Percentiles rank a stretch among this genome's conserved stretches.
Evolutionary conservation across 2,797 vertebrate species (phyloP).

Genomic region (Cichlasoma orientale): DNA sequence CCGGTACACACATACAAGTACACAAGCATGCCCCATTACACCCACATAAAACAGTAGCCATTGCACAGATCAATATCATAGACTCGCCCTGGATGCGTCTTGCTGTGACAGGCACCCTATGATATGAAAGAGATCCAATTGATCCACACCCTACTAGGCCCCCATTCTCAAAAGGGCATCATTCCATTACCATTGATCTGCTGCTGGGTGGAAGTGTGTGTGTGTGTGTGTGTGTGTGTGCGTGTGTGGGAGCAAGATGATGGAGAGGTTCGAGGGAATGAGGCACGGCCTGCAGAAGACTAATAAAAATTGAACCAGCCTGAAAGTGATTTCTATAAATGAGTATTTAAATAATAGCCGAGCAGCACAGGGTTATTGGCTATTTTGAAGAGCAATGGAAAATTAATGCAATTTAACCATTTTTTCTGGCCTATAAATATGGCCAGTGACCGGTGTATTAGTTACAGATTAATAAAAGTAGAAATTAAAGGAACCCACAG

Average conservation of each 20-base stretch:
- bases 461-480: conserved; percentile 72
- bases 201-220: conserved; percentile 17
- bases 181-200: conserved; percentile 95
- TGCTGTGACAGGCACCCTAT: conserved; percentile 80
- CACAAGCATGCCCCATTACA: conserved; percentile 57
- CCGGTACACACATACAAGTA: conserved; percentile 15
- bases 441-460: conserved; percentile 70
- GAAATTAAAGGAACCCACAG: conserved; percentile 63
- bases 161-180: conserved; percentile 93
- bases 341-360: conserved; percentile 83
- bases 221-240: conserved; percentile 18
- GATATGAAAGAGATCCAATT: conserved; percentile 89
- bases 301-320: conserved; percentile 91
- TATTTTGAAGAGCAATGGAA: conserved; percentile 73
- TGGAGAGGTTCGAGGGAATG: conserved; percentile 50
- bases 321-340: conserved; percentile 90
- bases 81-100: conserved; percentile 81
- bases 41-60: conserved; percentile 79
- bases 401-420: conserved; percentile 75
- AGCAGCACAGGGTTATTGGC: conserved; percentile 63
- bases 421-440: conserved; percentile 57
- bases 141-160: conserved; percentile 88
- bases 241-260: not conserved
- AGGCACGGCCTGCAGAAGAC: conserved; percentile 80
- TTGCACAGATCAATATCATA: conserved; percentile 85